A percentile compares a stretch with the other conserved stretches of the same genome.
Conservation (phyloP, 1,140 invertebrate species). For the Diachasma alloeum region DNA sequence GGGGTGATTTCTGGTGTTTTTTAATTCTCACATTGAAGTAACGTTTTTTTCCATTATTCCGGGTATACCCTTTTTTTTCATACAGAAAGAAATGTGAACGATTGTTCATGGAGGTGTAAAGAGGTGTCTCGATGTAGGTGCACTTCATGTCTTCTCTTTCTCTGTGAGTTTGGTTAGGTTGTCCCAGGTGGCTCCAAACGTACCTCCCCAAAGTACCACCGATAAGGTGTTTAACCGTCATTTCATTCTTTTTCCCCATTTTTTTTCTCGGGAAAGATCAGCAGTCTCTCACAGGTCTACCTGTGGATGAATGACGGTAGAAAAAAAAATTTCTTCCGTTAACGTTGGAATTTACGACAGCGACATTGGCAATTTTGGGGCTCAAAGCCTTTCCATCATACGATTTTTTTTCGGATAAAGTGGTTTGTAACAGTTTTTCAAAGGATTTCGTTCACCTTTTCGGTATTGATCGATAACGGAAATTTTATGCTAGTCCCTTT, state of each 20-base stretch:
- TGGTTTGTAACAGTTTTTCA: conserved; percentile 5
- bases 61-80: conserved; percentile 36
- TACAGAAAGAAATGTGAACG: neutral
- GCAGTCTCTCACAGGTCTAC: neutral
- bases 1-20: conserved; percentile 45
- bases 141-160: neutral
- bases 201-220: conserved; percentile 6
- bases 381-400: neutral
- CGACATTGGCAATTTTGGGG: neutral
- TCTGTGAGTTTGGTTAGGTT: neutral
- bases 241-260: conserved; percentile 15
- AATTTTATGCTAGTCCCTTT: neutral
- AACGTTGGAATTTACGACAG: neutral
- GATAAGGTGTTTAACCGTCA: conserved; percentile 31
- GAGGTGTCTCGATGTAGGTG: conserved; percentile 7
- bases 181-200: conserved; percentile 20
- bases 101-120: neutral
- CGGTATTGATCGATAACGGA: conserved; percentile 8
- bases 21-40: conserved; percentile 18
- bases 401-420: neutral
- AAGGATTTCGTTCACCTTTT: neutral
- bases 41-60: conserved; percentile 29
- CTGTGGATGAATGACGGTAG: conserved; percentile 2
- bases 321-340: neutral
- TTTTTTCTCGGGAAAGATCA: neutral